Conservation (phyloP, 2,113 vertebrate species). For the Polypterus senegalus region DNA sequence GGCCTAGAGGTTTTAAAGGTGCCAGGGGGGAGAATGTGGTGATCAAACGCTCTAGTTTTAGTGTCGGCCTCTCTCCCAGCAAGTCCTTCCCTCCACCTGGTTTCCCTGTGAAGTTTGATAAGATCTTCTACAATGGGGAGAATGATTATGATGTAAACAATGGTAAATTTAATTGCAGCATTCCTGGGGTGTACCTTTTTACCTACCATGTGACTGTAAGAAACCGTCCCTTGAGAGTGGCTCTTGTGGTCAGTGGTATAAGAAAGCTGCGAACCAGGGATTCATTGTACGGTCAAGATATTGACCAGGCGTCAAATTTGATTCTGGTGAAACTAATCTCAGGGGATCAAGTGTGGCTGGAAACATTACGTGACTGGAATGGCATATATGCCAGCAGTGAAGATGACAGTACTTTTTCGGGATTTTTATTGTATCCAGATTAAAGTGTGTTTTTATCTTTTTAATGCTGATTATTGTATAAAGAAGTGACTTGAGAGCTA, state of each 20-base stretch:
- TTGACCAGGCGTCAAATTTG: slow-evolving; percentile 82
- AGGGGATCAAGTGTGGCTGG: slow-evolving; percentile 89
- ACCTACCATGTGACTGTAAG: slow-evolving; percentile 86
- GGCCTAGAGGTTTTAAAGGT: slow-evolving; percentile 69
- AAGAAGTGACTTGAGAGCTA: background rate
- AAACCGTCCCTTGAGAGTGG: slow-evolving; percentile 68
- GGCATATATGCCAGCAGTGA: slow-evolving; percentile 76
- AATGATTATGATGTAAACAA: slow-evolving; percentile 62
- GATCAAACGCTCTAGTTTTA: slow-evolving; percentile 67
- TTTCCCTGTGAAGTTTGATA: slow-evolving; percentile 76
- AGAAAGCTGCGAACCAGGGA: slow-evolving; percentile 71
- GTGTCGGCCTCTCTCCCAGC: slow-evolving; percentile 68
- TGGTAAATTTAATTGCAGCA: slow-evolving; percentile 74
- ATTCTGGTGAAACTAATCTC: slow-evolving; percentile 60
- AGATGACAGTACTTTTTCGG: slow-evolving; percentile 86
- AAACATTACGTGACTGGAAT: slow-evolving; percentile 84
- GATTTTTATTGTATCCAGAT: slow-evolving; percentile 81
- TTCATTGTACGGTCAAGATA: slow-evolving; percentile 81
- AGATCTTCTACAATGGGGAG: slow-evolving; percentile 75
- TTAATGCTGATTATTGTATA: background rate
- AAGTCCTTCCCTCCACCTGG: slow-evolving; percentile 81
- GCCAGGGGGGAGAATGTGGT: slow-evolving; percentile 42
- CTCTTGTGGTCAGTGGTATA: slow-evolving; percentile 66
- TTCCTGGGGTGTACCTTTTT: slow-evolving; percentile 78
- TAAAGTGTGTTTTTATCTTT: slow-evolving; percentile 18